Evolutionary conservation across 2,888 invertebrate species (phyloP), one percentile per base, ranked within the genome.

Genomic region (Cremastinae sp.): DNA sequence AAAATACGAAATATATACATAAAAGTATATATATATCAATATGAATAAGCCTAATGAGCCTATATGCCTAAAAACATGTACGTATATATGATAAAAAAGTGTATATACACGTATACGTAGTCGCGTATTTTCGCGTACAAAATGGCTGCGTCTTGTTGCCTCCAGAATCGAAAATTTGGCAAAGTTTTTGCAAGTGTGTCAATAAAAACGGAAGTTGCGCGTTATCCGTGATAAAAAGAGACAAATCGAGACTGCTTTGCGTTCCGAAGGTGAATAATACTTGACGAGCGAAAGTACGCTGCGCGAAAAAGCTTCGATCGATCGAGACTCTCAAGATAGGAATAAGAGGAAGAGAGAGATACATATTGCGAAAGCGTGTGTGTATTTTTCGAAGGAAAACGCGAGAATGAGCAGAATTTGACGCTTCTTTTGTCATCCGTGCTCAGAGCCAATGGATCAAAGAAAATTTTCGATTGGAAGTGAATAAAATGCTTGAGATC

Each of bases 71-170:
- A 3, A 37, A n/a, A 35, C 16, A 18, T n/a, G 43, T 22, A 55
- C 22, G 18, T 22, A 41, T 28, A 37, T 10, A 37, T 18, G 37
- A 8, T 18, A 35, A 37, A 20, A 51, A n/a, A 35, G 28, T 68
- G 28, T 73, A 49, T 39, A 69, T 51, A 55, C 39, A 58, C 65
- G 65, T 65, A 72, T 77, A 69, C 28, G 68, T 61, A 59, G 58
- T 68, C 65, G 65, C 73, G 66, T 74, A 75, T 78, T 68, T 62
- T 72, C 58, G 78, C 72, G 69, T 75, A 59, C 78, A 83, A 84
- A 84, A 84, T 84, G 83, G 83, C 83, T 79, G 80, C 81, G 76
- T 71, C 80, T 79, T 68, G 66, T 78, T 64, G 72, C 70, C 69
- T 75, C 45, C 16, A 70, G 51, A 35, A 68, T 68, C 28, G 18